Base-by-base conservation (phyloP, 2,113 vertebrate genomes). In the Oncorhynchus clarkii region DNA sequence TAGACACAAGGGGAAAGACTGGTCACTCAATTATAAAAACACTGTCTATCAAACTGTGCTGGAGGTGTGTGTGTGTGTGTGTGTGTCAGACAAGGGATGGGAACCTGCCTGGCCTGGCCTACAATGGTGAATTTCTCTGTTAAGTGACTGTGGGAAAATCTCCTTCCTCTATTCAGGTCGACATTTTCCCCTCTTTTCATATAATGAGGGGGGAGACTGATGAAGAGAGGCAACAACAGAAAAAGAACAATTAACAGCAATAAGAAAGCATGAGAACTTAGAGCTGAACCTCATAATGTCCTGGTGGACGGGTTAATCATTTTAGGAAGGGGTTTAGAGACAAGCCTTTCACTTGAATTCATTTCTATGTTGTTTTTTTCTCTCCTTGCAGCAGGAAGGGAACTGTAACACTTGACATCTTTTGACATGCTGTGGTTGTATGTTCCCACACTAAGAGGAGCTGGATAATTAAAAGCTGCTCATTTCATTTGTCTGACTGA, bases 131-230 rank as follows among this genome's bases (percentile, higher is more conserved):
- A 96, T 96, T 97, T 97, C 94, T 96, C 95, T 93, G 94, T 94
- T 95, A 94, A 96, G 95, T 96, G 97, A 97, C 96, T 99, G 98
- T 99, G 98, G 98, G 98, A 99, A 99, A 99, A 95, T 97, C 96
- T 97, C 95, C 95, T 95, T 96, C 94, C 90, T 94, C 97, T 96
- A 99, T 99, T 99, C 98, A 99, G 93, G 51, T 54, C 51, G 51
- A 94, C 95, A 97, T 98, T 97, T 97, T 94, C 92, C 93, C 94
- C 95, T 95, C 95, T 96, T 90, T 93, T 92, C 89, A 92, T 89
- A 96, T 97, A 96, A 97, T 95, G 96, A 96, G 95, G 94, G 95
- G 94, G 95, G 93, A 95, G 96, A 94, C 95, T 95, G 96, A 98
- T 97, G 96, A 97, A 95, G 96, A 95, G 94, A 96, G 96, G 95